Evolutionary conservation across 2,113 vertebrate species (phyloP), one percentile per base, ranked within the genome.

Genomic region (Phrynocephalus versicolor): DNA sequence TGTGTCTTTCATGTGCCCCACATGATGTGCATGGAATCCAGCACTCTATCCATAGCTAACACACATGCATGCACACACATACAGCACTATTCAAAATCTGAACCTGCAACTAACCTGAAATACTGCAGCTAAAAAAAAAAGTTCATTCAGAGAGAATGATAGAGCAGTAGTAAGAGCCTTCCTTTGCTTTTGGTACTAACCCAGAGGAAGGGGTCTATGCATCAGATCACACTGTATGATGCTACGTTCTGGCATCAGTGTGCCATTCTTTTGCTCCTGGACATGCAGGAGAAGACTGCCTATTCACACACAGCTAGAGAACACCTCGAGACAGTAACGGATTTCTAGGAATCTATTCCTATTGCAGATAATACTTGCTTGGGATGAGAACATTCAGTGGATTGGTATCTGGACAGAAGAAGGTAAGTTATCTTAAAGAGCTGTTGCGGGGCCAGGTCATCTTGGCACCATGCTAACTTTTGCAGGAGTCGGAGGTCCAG

Each of bases 391-490:
- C 77, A 33, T 39, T 75, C 83, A 91, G 90, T 57, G 90, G 92
- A 64, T 37, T 86, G 86, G 90, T 70, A 91, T 89, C 33, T 60
- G 37, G 2, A 19, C 82, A 86, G 69, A 79, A 51, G 45, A 51
- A 51, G 90, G 87, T 85, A 75, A 73, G 80, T 78, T 77, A 80
- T 73, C 62, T 65, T 62, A 0, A 0, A 30, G 7, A 1, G 2
- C 71, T 9, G 60, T n/a, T 0, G 8, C 82, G 75, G 33, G n/a
- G n/a, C 77, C 81, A 27, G 64, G 16, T 98, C 97, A 98, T 94
- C 97, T 97, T 90, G 97, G 96, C 65, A 94, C 90, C 1, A 91
- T 93, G 92, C 96, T 97, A 91, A 97, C 87, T 95, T 96, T 97
- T 70, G 96, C 94, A 18, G 97, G 96, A 1, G 98, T 95, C 64